Evolutionary conservation across 2,888 invertebrate species (phyloP), one percentile per base, ranked within the genome.

Genomic region (Drosophila vallismaia): DNA sequence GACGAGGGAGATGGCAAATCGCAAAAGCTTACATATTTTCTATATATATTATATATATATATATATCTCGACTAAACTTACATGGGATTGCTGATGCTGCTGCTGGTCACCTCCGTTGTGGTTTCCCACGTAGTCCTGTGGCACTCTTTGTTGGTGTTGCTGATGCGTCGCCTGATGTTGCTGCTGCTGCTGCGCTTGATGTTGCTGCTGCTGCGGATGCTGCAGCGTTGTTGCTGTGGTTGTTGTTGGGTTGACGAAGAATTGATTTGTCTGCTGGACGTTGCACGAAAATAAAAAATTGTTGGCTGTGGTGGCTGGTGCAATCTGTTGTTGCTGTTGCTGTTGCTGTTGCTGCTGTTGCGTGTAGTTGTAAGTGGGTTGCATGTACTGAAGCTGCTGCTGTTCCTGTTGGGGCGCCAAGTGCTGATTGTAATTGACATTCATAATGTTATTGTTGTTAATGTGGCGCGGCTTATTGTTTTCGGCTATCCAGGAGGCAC

Each of bases 351-450:
- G 57, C 46, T 74, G 63, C 44, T 74, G 63, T 49, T 73, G 76
- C 69, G 58, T 63, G 70, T 75, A 75, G 64, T 55, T 54, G 69
- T 70, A 74, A 36, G 46, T 49, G 50, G 62, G 73, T 58, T 72
- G 77, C 71, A 58, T 70, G 71, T 69, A 75, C 36, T 72, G 64
- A 44, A 60, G 69, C 50, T 73, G 77, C 24, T 75, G 80, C 10
- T 69, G 76, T n/a, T 74, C 76, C 6, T 69, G 74, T 3, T 70
- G 75, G 52, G 75, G 88, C 69, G 82, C 54, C 63, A 86, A 73
- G 31, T 77, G 84, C 64, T 84, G 86, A 75, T 84, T 84, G 60
- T 83, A 84, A 81, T 86, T 81, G 52, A 75, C 72, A 53, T 74
- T 72, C 59, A 71, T 63, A 56, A 75, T 81, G 57, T 84, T 86